Percentiles rank a stretch among this genome's conserved stretches.
phyloP scores from a whole-genome alignment of 2,888 invertebrate genomes.

The Athalia cordata region DNA sequence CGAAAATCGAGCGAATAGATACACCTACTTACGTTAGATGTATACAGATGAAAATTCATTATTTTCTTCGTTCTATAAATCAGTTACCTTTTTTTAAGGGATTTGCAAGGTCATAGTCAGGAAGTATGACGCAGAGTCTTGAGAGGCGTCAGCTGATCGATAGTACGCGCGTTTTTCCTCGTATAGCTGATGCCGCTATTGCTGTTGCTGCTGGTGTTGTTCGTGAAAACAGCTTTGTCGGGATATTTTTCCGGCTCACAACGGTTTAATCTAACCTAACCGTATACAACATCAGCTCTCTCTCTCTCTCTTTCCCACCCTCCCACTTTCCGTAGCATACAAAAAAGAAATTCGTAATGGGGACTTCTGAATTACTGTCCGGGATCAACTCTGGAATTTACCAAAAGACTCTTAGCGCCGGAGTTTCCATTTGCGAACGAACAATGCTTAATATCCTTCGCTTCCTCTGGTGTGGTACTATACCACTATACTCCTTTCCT shows the following conservation, averaged over 20 bases:
- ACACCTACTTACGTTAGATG: too few relatives aligned
- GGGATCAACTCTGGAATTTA: constrained; percentile 15
- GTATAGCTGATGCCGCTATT: neutral
- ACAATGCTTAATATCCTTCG: constrained; percentile 15
- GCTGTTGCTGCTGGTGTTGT: neutral
- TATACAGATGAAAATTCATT: too few relatives aligned
- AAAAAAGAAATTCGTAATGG: constrained; percentile 12
- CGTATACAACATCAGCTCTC: neutral
- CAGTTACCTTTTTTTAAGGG: neutral
- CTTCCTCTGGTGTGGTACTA: neutral
- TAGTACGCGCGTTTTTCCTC: neutral
- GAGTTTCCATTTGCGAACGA: constrained; percentile 21
- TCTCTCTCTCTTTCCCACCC: too few relatives aligned
- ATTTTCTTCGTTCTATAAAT: too few relatives aligned
- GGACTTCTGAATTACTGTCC: constrained; percentile 6
- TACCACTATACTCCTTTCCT: too few relatives aligned
- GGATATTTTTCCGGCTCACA: neutral
- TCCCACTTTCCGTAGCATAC: too few relatives aligned
- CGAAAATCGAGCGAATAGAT: neutral
- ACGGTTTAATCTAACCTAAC: constrained; percentile 25
- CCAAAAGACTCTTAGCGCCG: constrained; percentile 8
- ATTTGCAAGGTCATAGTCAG: neutral
- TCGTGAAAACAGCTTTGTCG: constrained; percentile 3
- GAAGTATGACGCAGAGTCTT: neutral
- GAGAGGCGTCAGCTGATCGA: constrained; percentile 21